phyloP scores from a whole-genome alignment of 2,888 invertebrate species.

The Galeruca laticollis region DNA sequence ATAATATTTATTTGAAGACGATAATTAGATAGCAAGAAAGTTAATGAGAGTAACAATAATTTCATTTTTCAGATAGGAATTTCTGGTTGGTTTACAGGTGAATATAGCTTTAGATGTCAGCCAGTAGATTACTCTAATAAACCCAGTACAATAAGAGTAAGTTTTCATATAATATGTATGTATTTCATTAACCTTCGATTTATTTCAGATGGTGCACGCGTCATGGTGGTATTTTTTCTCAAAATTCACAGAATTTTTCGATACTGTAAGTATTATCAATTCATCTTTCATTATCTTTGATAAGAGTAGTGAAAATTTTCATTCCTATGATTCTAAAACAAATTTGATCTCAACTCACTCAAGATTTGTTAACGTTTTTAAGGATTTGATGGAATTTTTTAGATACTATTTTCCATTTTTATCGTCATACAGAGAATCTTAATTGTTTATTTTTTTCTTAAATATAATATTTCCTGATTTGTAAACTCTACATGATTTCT shows the following conservation, averaged over 20 bases:
- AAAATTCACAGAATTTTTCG: conserved; percentile 95
- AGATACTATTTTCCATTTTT: too few species aligned
- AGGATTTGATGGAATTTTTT: too few species aligned
- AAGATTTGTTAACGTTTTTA: neutral
- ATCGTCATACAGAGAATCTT: too few species aligned
- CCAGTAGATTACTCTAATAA: conserved; percentile 95
- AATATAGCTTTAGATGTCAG: conserved; percentile 96
- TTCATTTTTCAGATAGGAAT: conserved; percentile 76
- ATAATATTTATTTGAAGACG: too few species aligned
- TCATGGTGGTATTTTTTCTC: conserved; percentile 98
- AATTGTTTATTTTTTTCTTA: too few species aligned
- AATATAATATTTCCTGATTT: too few species aligned
- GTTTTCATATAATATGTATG: conserved; percentile 62
- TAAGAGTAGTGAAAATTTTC: neutral
- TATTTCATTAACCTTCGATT: conserved; percentile 9
- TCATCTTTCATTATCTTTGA: neutral
- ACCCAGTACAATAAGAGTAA: conserved; percentile 92
- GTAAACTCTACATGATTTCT: too few species aligned
- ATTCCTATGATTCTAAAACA: neutral
- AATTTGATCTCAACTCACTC: neutral
- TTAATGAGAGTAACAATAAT: too few species aligned
- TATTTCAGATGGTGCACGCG: conserved; percentile 88
- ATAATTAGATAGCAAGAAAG: neutral
- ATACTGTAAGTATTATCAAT: conserved; percentile 81
- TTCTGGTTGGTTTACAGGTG: conserved; percentile 94